Evolutionary conservation across 2,888 invertebrate species (phyloP).

Genomic region (Drosophila mimica): DNA sequence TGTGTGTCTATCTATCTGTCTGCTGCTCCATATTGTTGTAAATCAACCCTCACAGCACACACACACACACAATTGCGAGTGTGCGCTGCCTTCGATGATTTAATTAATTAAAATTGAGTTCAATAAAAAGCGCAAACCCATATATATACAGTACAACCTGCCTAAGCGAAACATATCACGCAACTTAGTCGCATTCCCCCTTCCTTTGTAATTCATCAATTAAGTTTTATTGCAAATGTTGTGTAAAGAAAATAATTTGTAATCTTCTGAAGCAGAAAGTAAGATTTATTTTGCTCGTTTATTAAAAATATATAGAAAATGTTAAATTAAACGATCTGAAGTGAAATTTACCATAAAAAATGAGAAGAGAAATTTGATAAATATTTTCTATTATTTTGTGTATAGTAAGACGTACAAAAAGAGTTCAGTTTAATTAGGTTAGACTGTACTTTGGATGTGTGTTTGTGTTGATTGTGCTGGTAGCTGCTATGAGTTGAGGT

Average conservation of each 20-base stretch:
- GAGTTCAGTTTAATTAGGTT: conserved; percentile 1
- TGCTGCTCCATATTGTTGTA: conserved; percentile 45
- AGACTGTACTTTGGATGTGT: conserved; percentile 31
- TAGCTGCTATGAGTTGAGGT: conserved; percentile 19
- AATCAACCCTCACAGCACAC: conserved; percentile 46
- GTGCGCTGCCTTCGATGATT: conserved; percentile 75
- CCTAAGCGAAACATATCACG: conserved; percentile 13
- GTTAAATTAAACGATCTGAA: not conserved
- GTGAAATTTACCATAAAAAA: not conserved
- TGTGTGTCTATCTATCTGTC: conserved; percentile 19
- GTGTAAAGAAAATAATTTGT: not conserved
- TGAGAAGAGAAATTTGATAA: not conserved
- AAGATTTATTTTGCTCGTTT: not conserved
- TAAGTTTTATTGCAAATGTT: conserved; percentile 3
- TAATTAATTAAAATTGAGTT: conserved; percentile 82
- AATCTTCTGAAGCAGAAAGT: not conserved
- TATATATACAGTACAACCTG: conserved; percentile 36
- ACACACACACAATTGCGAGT: conserved; percentile 39
- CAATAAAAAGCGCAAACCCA: conserved; percentile 69
- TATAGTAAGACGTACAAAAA: not conserved
- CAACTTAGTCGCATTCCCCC: not conserved
- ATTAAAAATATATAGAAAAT: not conserved
- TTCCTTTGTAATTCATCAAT: not conserved
- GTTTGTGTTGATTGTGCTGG: conserved; percentile 9
- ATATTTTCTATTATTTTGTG: not conserved